Evolutionary conservation across 2,888 invertebrate genomes (phyloP).

Genomic region (Pedicia rivosa): DNA sequence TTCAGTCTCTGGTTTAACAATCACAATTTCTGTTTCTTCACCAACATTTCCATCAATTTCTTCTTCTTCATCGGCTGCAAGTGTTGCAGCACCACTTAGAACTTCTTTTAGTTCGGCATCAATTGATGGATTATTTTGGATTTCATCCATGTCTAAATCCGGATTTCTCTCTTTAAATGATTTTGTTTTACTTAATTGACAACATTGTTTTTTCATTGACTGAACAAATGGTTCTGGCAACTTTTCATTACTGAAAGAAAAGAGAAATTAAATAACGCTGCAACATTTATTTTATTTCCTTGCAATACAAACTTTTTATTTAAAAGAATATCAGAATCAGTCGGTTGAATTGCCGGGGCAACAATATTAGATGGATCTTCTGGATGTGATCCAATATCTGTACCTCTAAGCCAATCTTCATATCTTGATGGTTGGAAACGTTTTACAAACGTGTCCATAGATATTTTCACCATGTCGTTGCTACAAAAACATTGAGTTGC

Average conservation of each 20-base stretch:
- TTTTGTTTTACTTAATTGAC: conserved; percentile 25
- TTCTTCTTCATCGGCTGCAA: conserved; percentile 24
- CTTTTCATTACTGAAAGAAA: conserved; percentile 12
- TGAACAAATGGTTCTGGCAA: conserved; percentile 18
- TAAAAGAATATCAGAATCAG: conserved; percentile 61
- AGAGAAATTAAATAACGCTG: background rate
- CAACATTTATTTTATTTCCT: background rate
- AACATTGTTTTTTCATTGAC: conserved; percentile 31
- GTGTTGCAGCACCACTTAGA: conserved; percentile 26
- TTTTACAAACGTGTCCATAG: conserved; percentile 97
- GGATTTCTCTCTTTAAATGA: conserved; percentile 31
- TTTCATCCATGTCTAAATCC: conserved; percentile 30
- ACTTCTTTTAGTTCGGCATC: conserved; percentile 30
- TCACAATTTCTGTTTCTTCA: conserved; percentile 7
- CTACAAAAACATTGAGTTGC: conserved; percentile 75
- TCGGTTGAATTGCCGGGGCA: conserved; percentile 64
- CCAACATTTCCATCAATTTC: conserved; percentile 11
- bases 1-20: conserved; percentile 19
- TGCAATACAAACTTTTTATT: conserved; percentile 52
- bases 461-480: conserved; percentile 92
- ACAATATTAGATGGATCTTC: conserved; percentile 59
- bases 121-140: conserved; percentile 30
- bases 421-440: conserved; percentile 81
- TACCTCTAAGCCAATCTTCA: conserved; percentile 78
- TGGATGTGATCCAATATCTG: conserved; percentile 82